These are phyloP conservation scores for Montipora capitata DNA, from an alignment of 92 coral and sea anemone genomes.

Conservation along the genomic window DNA sequence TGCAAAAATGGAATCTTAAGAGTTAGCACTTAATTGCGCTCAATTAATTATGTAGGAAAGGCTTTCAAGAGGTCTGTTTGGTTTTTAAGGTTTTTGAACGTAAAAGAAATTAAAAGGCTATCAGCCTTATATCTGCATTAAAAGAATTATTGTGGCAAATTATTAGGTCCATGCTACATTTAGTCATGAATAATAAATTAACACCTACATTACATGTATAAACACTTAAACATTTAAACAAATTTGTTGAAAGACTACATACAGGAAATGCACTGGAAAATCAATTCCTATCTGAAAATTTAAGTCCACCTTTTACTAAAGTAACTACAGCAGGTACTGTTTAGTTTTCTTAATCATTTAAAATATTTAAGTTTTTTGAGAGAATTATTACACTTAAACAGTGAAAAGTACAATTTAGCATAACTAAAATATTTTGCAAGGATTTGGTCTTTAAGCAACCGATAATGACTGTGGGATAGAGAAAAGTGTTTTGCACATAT, in stretches of 20 bases:
- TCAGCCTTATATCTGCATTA: no score
- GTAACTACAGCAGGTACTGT: not conserved
- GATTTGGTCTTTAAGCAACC: no score
- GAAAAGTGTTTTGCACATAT: no score
- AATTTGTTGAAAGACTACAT: not conserved
- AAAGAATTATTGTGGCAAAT: not conserved
- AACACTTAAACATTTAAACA: not conserved
- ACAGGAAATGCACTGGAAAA: conserved; percentile 8
- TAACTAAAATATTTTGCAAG: no score
- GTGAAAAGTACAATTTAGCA: not conserved
- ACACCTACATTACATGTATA: not conserved
- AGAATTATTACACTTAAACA: no score
- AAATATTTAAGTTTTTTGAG: no score
- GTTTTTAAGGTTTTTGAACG: not conserved
- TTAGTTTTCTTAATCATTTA: conserved; percentile 3
- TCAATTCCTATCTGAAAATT: not conserved
- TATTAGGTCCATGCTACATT: not conserved
- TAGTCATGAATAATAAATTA: not conserved
- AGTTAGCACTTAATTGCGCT: not conserved
- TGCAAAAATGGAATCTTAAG: not conserved
- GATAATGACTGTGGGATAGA: no score
- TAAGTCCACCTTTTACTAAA: not conserved
- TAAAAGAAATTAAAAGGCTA: not conserved
- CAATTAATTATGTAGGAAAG: not conserved
- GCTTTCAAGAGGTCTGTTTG: not conserved